Evolutionary conservation across 1,140 invertebrate species (phyloP), one percentile per base, ranked within the genome.

Genomic region (Panagrolaimus sp.): DNA sequence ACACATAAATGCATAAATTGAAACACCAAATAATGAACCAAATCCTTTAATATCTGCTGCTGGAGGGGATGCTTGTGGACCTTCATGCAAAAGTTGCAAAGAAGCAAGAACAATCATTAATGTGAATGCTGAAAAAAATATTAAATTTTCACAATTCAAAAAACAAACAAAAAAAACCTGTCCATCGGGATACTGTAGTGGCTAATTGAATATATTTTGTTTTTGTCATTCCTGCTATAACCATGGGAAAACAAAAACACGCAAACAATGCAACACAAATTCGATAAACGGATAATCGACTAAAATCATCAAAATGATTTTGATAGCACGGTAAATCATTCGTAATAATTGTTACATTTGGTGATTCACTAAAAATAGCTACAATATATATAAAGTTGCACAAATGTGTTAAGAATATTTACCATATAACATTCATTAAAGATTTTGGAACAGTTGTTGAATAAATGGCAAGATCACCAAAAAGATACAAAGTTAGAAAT

Each of bases 1-100:
- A 78, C 96, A 98, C 96, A 98, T 98, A 85, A 98, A 98, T 11
- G 93, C 94, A 83, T 98, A 98, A 14, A 98, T 90, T 82, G 92
- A 95, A n/a, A 92, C 91, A 27, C 96, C 96, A 84, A 98, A 95
- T 38, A 98, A 85, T 69, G 90, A 89, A 23, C 79, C 79, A 53
- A 82, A 80, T n/a, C 74, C 72, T 45, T 69, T 63, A 25, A 80
- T 57, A 47, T 81, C 71, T 5, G 66, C 71, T 9, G 75, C 78
- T 11, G 74, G 72, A 14, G 78, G 78, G 61, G 63, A 47, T 38
- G 64, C 79, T 43, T 74, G 66, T 20, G 80, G 65, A 9, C 79
- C 79, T 14, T 82, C 51, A 23, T 66, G 67, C 1, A 77, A 47
- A 14, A 80, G 64, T 44, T 71, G 73, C 23, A 65, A 64, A 4